phyloP scores from a whole-genome alignment of 2,888 invertebrate species.

The Rutpela maculata region DNA sequence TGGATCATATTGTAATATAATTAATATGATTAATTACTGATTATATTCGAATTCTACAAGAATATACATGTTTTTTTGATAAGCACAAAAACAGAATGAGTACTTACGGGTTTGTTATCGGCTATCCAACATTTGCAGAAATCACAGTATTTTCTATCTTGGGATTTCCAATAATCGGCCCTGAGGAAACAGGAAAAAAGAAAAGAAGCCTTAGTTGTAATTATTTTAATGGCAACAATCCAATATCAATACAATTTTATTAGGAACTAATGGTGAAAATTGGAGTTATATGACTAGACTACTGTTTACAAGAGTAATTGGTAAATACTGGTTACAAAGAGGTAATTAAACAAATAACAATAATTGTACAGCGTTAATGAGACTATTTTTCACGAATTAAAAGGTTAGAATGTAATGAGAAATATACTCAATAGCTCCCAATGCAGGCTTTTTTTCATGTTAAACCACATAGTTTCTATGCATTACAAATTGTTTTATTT shows the following conservation, averaged over 20 bases:
- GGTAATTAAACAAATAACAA: conserved; percentile 22
- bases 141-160: conserved; percentile 95
- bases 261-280: conserved; percentile 45
- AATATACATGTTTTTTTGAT: background rate
- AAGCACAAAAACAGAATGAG: background rate
- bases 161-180: conserved; percentile 98
- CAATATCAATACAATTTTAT: conserved; percentile 43
- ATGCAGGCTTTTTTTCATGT: background rate
- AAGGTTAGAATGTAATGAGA: background rate
- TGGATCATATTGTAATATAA: too few species aligned
- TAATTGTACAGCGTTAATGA: conserved; percentile 5
- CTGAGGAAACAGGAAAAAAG: conserved; percentile 74
- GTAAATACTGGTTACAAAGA: conserved; percentile 35
- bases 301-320: conserved; percentile 21
- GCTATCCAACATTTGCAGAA: conserved; percentile 99
- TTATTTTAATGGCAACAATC: conserved; percentile 48
- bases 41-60: too few species aligned
- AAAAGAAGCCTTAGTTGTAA: conserved; percentile 44
- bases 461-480: background rate
- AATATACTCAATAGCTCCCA: background rate
- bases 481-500: background rate
- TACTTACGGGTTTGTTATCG: conserved; percentile 92
- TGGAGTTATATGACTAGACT: conserved; percentile 41
- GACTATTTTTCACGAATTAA: background rate
- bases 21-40: too few species aligned